Base-by-base conservation (phyloP, 2,797 vertebrate genomes). In the Sebastiscus albofasciatus region DNA sequence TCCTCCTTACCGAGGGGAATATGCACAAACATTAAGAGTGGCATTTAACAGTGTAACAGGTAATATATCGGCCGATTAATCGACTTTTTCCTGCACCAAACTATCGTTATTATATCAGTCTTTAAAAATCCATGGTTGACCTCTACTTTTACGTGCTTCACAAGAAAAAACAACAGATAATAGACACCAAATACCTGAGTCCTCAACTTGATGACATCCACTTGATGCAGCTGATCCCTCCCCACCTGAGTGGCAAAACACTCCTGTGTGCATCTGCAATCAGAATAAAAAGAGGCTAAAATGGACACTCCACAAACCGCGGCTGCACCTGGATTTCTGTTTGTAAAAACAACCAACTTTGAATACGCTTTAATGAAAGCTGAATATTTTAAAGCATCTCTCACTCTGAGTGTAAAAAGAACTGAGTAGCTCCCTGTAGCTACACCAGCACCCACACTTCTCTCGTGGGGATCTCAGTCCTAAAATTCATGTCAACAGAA, bases 351-450 rank as follows among this genome's bases (percentile, higher is more conserved):
- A 14, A 52, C 16, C 46, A 69, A 18, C 6, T 33, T 76, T 72
- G 46, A 72, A 77, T 33, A 59, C 31, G 24, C 71, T 65, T 69
- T 13, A 64, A 20, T n/a, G 18, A 70, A 71, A 72, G 74, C 11
- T 49, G 22, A 72, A 58, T 66, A 72, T 64, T 69, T 77, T 29
- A 79, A 72, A 74, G 26, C 52, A 46, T 26, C 29, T 71, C 29
- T 34, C 14, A 18, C 22, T 58, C 18, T 18, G 26, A 68, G 58
- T 71, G 27, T 67, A 26, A 22, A 81, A 82, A 60, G 27, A 46
- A 33, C 24, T 20, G n/a, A 3, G 62, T 49, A 24, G 60, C 26
- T 76, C 65, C 26, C n/a, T 33, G 72, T 20, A 49, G 61, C 20
- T n/a, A 12, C 12, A 52, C 70, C 24, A 62, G 60, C 18, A 20